These are phyloP conservation scores for Lutjanus campechanus DNA, from an alignment of 2,797 vertebrate species.

Conservation along the genomic window DNA sequence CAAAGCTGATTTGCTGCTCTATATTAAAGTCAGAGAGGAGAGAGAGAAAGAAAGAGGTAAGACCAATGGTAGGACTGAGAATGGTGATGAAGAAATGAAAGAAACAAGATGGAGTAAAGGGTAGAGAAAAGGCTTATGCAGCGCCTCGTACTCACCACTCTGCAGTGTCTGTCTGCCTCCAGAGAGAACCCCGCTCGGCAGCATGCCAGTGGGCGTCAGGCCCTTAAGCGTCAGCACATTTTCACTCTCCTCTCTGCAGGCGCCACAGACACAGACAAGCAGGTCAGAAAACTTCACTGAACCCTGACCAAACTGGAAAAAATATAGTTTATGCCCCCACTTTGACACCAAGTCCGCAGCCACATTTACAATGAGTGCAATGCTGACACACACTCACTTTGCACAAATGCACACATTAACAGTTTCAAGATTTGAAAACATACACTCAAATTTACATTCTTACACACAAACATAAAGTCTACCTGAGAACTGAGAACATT, in stretches of 20 bases:
- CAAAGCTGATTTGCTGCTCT: neutral
- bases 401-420: neutral
- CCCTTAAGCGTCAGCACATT: slow-evolving; percentile 91
- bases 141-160: slow-evolving; percentile 83
- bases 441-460: neutral
- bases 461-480: slow-evolving; percentile 35
- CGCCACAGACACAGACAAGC: slow-evolving; percentile 52
- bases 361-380: neutral
- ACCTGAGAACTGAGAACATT: slow-evolving; percentile 91
- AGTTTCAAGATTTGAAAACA: neutral
- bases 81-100: slow-evolving; percentile 34
- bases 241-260: slow-evolving; percentile 90
- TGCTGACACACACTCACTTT: neutral
- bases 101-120: slow-evolving; percentile 38
- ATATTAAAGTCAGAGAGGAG: slow-evolving; percentile 6
- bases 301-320: slow-evolving; percentile 29
- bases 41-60: slow-evolving; percentile 15
- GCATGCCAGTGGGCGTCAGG: slow-evolving; percentile 90
- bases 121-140: slow-evolving; percentile 32
- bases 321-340: slow-evolving; percentile 14
- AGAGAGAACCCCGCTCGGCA: slow-evolving; percentile 89
- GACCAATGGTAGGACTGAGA: slow-evolving; percentile 28
- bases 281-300: slow-evolving; percentile 52
- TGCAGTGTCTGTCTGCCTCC: slow-evolving; percentile 90
- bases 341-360: neutral